Conservation (phyloP, 2,888 invertebrate genomes). For the Drosophila neonasuta region DNA sequence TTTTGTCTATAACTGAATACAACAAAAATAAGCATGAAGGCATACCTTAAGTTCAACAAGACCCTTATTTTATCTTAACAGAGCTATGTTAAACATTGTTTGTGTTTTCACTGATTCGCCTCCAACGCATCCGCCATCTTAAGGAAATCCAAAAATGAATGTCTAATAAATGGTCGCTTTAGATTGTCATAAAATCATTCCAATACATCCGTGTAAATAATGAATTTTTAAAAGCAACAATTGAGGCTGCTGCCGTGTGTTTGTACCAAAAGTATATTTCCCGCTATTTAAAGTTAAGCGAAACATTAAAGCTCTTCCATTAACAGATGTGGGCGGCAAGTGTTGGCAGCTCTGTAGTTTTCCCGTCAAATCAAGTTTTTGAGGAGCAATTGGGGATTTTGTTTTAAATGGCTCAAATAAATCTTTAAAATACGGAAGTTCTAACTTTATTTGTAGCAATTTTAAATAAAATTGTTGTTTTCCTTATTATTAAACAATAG, state of each 20-base stretch:
- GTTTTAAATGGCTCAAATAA: not conserved
- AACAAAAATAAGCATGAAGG: not conserved
- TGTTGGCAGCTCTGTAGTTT: not conserved
- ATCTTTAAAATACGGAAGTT: no score
- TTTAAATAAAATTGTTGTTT: not conserved
- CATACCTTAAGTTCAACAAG: not conserved
- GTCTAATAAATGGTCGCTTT: not conserved
- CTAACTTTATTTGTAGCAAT: no score
- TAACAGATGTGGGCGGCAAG: not conserved
- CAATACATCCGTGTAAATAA: not conserved
- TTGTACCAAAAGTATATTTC: conserved; percentile 17
- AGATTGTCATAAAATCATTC: not conserved
- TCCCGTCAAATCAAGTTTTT: not conserved
- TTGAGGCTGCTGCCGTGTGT: not conserved
- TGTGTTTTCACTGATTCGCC: not conserved
- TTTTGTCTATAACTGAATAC: not conserved
- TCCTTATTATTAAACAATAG: not conserved
- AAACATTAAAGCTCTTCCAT: conserved; percentile 31
- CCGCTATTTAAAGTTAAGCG: conserved; percentile 36
- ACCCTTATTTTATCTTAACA: not conserved
- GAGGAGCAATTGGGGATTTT: not conserved
- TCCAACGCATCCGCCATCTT: not conserved
- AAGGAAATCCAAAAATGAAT: not conserved
- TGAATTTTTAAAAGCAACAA: not conserved
- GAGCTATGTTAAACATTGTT: not conserved